Evolutionary conservation across 2,888 invertebrate species (phyloP).

Genomic region (Pollenia griseotomentosa): DNA sequence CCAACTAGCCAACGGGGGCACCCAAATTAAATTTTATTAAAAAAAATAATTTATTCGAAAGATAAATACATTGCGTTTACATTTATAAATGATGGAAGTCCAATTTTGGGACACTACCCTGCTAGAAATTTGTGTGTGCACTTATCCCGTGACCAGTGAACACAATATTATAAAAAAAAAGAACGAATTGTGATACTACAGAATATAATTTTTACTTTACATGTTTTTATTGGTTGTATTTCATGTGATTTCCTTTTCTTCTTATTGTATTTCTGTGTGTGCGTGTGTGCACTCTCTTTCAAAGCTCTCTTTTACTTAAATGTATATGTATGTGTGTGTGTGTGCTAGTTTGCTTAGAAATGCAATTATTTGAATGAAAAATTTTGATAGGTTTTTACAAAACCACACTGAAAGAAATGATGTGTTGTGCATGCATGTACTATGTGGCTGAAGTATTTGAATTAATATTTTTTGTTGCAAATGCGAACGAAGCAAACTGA

Average conservation of each 20-base stretch:
- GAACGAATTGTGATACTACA: too few species aligned
- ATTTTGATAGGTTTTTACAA: conserved; percentile 65
- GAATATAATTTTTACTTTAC: too few species aligned
- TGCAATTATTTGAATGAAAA: conserved; percentile 68
- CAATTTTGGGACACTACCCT: too few species aligned
- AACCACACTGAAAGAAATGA: conserved; percentile 54
- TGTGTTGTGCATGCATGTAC: conserved; percentile 23
- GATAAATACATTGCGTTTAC: too few species aligned
- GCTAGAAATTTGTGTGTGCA: too few species aligned
- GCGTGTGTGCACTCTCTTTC: not conserved
- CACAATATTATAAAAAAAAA: too few species aligned
- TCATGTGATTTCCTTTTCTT: conserved; percentile 49
- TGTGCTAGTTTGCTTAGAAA: conserved; percentile 40
- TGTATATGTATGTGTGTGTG: not conserved
- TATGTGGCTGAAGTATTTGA: conserved; percentile 43
- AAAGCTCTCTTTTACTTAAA: not conserved
- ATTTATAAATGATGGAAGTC: too few species aligned
- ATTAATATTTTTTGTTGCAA: conserved; percentile 24
- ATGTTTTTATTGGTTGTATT: conserved; percentile 62
- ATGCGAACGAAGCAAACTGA: not conserved
- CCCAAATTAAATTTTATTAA: too few species aligned
- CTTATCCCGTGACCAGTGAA: too few species aligned
- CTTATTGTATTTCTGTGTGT: not conserved
- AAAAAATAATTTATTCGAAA: too few species aligned
- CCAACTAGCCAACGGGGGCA: too few species aligned